These are phyloP conservation scores for Orius insidiosus DNA, from an alignment of 1,140 invertebrate genomes.

Conservation along the genomic window DNA sequence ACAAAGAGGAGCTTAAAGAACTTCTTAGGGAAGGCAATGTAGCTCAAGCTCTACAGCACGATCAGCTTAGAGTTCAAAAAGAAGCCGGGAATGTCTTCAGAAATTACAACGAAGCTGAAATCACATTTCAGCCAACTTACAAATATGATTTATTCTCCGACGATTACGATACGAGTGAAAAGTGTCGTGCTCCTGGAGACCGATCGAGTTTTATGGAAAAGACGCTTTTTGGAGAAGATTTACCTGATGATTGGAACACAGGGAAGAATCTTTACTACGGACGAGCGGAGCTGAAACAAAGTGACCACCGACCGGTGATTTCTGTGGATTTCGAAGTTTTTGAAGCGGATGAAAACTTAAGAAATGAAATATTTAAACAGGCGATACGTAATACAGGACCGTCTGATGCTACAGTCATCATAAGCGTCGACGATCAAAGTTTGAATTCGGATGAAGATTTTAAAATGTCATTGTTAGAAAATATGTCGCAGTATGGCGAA, in stretches of 20 bases:
- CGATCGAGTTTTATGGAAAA: constrained; percentile 83
- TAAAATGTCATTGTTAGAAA: constrained; percentile 49
- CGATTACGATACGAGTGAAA: constrained; percentile 99
- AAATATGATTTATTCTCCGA: constrained; percentile 98
- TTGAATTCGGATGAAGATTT: constrained; percentile 46
- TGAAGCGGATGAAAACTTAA: constrained; percentile 47
- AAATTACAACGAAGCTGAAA: constrained; percentile 73
- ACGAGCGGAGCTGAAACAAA: constrained; percentile 87
- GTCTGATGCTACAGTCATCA: constrained; percentile 85
- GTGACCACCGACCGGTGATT: constrained; percentile 91
- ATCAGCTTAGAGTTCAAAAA: constrained; percentile 76
- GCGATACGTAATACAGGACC: constrained; percentile 77
- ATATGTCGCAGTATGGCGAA: constrained; percentile 61
- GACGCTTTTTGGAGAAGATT: constrained; percentile 43
- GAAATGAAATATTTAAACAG: constrained; percentile 60
- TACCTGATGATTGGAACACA: constrained; percentile 42
- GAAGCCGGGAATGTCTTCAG: constrained; percentile 76
- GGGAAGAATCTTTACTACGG: constrained; percentile 81
- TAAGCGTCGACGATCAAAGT: constrained; percentile 17
- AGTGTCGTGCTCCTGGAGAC: constrained; percentile 95
- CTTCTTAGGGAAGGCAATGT: constrained; percentile 63
- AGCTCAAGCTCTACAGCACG: constrained; percentile 57
- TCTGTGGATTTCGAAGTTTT: constrained; percentile 75
- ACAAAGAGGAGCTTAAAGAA: constrained; percentile 85
- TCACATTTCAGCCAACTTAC: constrained; percentile 86